Percentiles rank a stretch among this genome's conserved stretches.
Conservation (phyloP, 2,797 vertebrate species). For the Menidia menidia region DNA sequence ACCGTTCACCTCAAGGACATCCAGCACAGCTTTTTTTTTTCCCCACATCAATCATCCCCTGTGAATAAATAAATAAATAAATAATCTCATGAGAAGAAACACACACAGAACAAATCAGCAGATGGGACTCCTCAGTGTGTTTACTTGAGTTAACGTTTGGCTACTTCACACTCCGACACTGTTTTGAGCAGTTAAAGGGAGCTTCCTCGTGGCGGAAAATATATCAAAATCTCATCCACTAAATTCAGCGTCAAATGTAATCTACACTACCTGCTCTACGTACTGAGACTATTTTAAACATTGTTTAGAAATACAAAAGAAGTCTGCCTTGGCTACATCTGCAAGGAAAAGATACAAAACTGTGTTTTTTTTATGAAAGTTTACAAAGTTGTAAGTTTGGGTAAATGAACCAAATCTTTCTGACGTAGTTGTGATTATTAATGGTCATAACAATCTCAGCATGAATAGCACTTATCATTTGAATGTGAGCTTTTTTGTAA, state of each 20-base stretch:
- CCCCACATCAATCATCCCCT: conserved; percentile 55
- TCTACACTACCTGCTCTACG: conserved; percentile 20
- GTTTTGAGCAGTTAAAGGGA: conserved; percentile 31
- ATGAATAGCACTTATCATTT: conserved; percentile 45
- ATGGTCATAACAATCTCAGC: conserved; percentile 23
- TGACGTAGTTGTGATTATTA: conserved; percentile 1
- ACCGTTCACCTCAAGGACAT: conserved; percentile 39
- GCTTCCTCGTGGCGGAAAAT: conserved; percentile 47
- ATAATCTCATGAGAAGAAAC: conserved; percentile 44
- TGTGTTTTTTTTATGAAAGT: conserved; percentile 67
- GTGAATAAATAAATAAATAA: conserved; percentile 68
- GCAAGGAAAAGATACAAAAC: conserved; percentile 75
- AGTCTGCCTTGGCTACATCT: conserved; percentile 50
- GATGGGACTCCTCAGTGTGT: conserved; percentile 19
- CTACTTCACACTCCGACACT: conserved; percentile 16
- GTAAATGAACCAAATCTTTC: conserved; percentile 51
- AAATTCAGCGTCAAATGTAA: conserved; percentile 21
- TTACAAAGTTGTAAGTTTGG: conserved; percentile 71
- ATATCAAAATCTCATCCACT: conserved; percentile 66
- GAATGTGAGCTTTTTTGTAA: conserved; percentile 28
- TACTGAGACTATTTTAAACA: conserved; percentile 43
- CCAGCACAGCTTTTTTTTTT: conserved; percentile 34
- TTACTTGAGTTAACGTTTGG: conserved; percentile 20
- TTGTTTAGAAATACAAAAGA: conserved; percentile 70
- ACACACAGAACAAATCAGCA: conserved; percentile 22